Conservation (phyloP, 1,140 invertebrate species). For the Oedothorax gibbosus region DNA sequence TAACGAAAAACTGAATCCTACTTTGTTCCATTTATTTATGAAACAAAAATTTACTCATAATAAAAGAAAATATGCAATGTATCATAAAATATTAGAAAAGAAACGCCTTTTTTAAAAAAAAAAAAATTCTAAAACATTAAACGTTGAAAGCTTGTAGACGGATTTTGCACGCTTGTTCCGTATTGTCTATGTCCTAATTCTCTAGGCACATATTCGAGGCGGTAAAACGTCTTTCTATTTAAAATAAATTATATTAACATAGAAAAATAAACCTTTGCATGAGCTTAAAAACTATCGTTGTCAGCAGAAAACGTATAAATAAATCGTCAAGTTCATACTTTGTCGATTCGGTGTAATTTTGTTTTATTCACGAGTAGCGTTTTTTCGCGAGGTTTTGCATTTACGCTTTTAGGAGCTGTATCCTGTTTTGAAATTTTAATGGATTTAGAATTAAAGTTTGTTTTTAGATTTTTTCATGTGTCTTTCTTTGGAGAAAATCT, state of each 20-base stretch:
- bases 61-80: no score
- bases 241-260: slow-evolving; percentile 48
- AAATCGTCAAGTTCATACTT: slow-evolving; percentile 12
- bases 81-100: no score
- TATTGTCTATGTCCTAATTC: not conserved
- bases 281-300: slow-evolving; percentile 39
- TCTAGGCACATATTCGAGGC: not conserved
- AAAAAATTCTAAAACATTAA: not conserved
- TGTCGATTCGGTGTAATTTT: slow-evolving; percentile 17
- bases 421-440: slow-evolving; percentile 51
- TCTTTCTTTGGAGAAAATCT: not conserved
- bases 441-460: slow-evolving; percentile 39
- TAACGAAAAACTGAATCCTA: no score
- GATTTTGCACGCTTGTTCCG: slow-evolving; percentile 9
- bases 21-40: no score
- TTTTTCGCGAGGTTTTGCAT: slow-evolving; percentile 5
- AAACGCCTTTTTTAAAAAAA: no score
- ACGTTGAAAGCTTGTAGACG: slow-evolving; percentile 2
- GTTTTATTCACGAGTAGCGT: not conserved
- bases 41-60: no score
- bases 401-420: slow-evolving; percentile 26
- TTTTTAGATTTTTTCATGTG: not conserved
- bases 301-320: slow-evolving; percentile 34
- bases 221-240: slow-evolving; percentile 41
- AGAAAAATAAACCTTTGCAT: slow-evolving; percentile 10